Evolutionary conservation across 2,113 vertebrate genomes (phyloP), one percentile per base, ranked within the genome.

Genomic region (Gila orcuttii): DNA sequence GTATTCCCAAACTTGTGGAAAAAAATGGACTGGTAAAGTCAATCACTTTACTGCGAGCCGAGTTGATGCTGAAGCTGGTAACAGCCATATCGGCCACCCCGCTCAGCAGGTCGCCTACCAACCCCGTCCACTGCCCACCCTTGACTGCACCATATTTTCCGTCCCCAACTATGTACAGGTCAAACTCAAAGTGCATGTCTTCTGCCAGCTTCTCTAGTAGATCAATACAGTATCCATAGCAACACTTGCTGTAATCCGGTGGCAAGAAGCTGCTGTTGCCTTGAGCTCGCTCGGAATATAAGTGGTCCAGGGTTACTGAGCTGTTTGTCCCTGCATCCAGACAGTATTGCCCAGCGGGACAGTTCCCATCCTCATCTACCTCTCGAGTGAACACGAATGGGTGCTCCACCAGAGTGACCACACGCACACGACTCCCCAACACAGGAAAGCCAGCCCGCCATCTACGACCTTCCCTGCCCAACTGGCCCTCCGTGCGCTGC

Each of bases 11-110:
- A 93, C 98, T 99, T 92, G 97, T 99, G 93, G 98, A 99, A 94
- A 98, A 99, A 93, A 99, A 99, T 69, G 98, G 98, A 85, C 97
- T 97, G 88, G 97, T 99, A 94, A 99, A 99, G 89, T 99, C 98
- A 0, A 99, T 94, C 89, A 98, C 96, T 87, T 95, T 96, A 85
- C 97, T 98, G 83, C 98, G 92, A 0, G 97, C 97, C 0, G 98
- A 98, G 91, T 98, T 99, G 93, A 99, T 99, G 90, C 97, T 97
- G 92, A 99, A 99, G 85, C 97, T 98, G 84, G 96, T 97, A 90
- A 99, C 98, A 0, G 97, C 98, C 98, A 99, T 97, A 93, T 99
- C 97, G 0, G 98, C 97, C 0, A 90, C 88, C 79, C 97, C 97
- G 0, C 95, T 96, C 84, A 97, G 92, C 85, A 99, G 95, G 92